These are phyloP conservation scores for Trichopria drosophilae DNA, from an alignment of 2,888 invertebrate species.

Conservation along the genomic window DNA sequence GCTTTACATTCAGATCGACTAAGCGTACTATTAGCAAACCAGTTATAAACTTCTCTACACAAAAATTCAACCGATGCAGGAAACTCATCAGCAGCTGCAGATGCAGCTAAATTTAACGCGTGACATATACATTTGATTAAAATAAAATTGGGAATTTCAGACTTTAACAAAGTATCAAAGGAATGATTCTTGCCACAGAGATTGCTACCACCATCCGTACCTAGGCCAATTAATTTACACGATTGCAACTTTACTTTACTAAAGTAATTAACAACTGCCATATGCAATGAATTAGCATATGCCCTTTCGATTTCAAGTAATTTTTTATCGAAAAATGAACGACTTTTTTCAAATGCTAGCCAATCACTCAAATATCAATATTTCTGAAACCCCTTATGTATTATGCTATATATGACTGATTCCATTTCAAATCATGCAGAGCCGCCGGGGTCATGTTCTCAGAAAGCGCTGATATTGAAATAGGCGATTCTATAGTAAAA, in stretches of 20 bases:
- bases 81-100: slow-evolving; percentile 24
- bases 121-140: slow-evolving; percentile 36
- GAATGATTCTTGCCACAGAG: slow-evolving; percentile 38
- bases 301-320: slow-evolving; percentile 18
- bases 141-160: slow-evolving; percentile 31
- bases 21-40: slow-evolving; percentile 32
- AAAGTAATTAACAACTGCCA: background rate
- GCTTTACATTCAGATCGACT: slow-evolving; percentile 31
- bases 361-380: too few relatives aligned
- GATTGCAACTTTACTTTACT: slow-evolving; percentile 16
- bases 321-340: too few relatives aligned
- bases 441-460: too few relatives aligned
- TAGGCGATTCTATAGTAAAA: too few relatives aligned
- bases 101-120: slow-evolving; percentile 24
- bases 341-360: too few relatives aligned
- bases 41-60: slow-evolving; percentile 33
- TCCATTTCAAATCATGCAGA: too few relatives aligned
- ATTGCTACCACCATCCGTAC: slow-evolving; percentile 40
- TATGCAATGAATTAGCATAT: slow-evolving; percentile 8
- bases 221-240: slow-evolving; percentile 35
- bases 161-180: slow-evolving; percentile 34
- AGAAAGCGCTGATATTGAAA: too few relatives aligned
- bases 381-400: too few relatives aligned
- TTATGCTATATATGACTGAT: too few relatives aligned
- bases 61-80: slow-evolving; percentile 35